A percentile compares a stretch with the other conserved stretches of the same genome.
These are phyloP conservation scores for Dexiosoma caninum DNA, from an alignment of 2,888 invertebrate genomes.

Conservation along the genomic window DNA sequence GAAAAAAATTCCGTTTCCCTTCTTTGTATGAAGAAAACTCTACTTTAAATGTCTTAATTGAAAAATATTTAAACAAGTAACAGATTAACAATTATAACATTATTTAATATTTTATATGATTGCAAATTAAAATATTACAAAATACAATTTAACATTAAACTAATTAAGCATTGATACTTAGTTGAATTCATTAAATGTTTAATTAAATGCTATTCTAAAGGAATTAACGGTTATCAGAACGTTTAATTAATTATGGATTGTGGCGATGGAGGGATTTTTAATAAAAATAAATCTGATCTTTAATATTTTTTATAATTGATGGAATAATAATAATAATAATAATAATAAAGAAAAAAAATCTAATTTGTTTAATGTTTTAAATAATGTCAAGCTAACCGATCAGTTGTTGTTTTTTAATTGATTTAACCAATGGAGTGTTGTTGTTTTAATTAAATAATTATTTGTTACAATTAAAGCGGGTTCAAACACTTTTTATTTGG, in stretches of 20 bases:
- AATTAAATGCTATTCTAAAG: constrained; percentile 45
- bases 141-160: constrained; percentile 37
- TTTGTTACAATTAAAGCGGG: constrained; percentile 53
- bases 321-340: constrained; percentile 24
- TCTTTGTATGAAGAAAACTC: neutral
- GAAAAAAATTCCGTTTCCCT: neutral
- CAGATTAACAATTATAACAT: constrained; percentile 13
- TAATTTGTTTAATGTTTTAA: constrained; percentile 56
- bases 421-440: constrained; percentile 20
- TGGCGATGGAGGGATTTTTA: constrained; percentile 3
- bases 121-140: constrained; percentile 16
- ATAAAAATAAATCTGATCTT: constrained; percentile 23
- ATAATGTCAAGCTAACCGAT: constrained; percentile 53
- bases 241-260: too few species aligned
- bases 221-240: neutral
- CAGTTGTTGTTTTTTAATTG: constrained; percentile 17
- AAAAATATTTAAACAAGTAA: neutral
- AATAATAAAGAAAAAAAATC: constrained; percentile 20
- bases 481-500: constrained; percentile 48
- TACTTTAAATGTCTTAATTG: neutral
- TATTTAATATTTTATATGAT: constrained; percentile 12
- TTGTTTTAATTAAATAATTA: constrained; percentile 25
- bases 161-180: constrained; percentile 37
- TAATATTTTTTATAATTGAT: neutral
- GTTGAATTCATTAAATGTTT: constrained; percentile 17